phyloP scores from a whole-genome alignment of 2,888 invertebrate species.

The Ernsta delagoae region DNA sequence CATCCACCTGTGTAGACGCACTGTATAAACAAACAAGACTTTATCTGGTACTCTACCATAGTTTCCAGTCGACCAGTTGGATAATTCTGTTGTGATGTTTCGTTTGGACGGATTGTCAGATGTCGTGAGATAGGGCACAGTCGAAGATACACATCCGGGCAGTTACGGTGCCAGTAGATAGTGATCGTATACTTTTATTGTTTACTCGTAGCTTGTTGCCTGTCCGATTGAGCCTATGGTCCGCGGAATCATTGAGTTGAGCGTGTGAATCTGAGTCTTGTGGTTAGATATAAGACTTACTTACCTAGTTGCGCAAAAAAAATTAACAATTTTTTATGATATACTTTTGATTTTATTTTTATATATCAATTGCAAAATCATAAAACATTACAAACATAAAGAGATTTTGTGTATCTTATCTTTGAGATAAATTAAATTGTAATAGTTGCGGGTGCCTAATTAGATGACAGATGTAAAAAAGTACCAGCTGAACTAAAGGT shows the following conservation, averaged over 20 bases:
- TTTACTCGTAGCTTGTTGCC: conserved; percentile 21
- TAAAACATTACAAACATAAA: not conserved
- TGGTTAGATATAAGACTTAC: not conserved
- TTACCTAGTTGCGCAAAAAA: not conserved
- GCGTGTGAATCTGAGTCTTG: conserved; percentile 25
- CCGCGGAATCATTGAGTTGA: not conserved
- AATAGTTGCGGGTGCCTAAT: not conserved
- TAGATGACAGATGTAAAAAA: conserved; percentile 23
- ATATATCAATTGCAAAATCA: no score
- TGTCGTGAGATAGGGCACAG: conserved; percentile 49
- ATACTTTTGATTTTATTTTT: no score
- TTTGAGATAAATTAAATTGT: not conserved
- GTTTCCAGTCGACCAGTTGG: conserved; percentile 28
- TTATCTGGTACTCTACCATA: not conserved
- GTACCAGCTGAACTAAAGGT: conserved; percentile 23
- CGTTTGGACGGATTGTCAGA: conserved; percentile 51
- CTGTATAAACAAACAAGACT: conserved; percentile 14
- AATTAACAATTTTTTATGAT: not conserved
- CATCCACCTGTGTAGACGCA: conserved; percentile 7
- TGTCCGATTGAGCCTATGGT: conserved; percentile 20
- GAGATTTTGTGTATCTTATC: not conserved
- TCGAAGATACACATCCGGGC: conserved; percentile 32
- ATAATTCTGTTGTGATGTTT: conserved; percentile 35
- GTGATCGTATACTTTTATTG: conserved; percentile 32
- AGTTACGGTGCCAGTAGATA: conserved; percentile 25